Percentiles rank a stretch among this genome's conserved stretches.
Evolutionary conservation across 2,888 invertebrate genomes (phyloP).

Genomic region (Napeogenes sylphis): DNA sequence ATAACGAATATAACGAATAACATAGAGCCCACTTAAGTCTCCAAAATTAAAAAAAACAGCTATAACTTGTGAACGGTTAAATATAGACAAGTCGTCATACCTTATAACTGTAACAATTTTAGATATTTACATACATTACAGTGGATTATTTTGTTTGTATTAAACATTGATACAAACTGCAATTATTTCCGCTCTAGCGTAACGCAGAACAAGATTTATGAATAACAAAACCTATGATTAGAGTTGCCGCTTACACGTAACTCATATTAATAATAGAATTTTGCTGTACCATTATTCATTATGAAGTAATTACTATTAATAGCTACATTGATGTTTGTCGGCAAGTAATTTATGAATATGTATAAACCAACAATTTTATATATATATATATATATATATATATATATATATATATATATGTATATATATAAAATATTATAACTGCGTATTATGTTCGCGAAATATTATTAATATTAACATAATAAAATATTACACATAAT

Average conservation of each 20-base stretch:
- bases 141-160: background rate
- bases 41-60: too few species aligned
- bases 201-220: constrained; percentile 36
- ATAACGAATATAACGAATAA: too few species aligned
- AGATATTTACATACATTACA: too few species aligned
- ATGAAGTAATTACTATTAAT: constrained; percentile 33
- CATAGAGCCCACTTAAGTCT: too few species aligned
- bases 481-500: too few species aligned
- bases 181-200: constrained; percentile 26
- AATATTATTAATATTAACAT: too few species aligned
- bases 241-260: constrained; percentile 41
- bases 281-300: constrained; percentile 34
- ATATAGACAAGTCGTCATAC: too few species aligned
- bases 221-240: constrained; percentile 48
- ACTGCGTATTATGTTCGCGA: too few species aligned
- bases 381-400: background rate
- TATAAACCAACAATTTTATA: background rate
- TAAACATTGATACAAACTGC: constrained; percentile 8
- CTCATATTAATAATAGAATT: constrained; percentile 39
- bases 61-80: too few species aligned
- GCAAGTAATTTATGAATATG: constrained; percentile 12
- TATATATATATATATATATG: too few species aligned
- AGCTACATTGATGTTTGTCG: constrained; percentile 23
- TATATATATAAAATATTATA: too few species aligned
- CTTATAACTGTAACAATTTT: too few species aligned